Base-by-base conservation (phyloP, 1,140 invertebrate genomes). In the Dendrolimus kikuchii region DNA sequence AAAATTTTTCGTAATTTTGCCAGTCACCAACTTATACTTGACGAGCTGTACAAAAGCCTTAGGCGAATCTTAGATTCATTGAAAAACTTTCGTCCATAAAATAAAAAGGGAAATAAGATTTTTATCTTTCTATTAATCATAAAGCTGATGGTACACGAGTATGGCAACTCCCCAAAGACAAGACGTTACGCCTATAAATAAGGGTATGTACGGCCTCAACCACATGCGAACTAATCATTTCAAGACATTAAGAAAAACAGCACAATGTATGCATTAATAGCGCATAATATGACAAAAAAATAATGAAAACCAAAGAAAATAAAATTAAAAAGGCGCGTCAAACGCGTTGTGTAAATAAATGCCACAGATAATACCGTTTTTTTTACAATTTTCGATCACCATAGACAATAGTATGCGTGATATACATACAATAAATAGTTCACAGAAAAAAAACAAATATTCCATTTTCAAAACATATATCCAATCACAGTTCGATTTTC, bases 141-240 rank as follows among this genome's bases (percentile, higher is more conserved):
- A 81, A 45, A 9, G 23, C 38, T 86, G 74, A 65, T 87, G 83
- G 59, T 88, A 88, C 5, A 86, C 86, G 59, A 90, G 80, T 62
- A 94, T 89, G 60, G 92, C 89, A 65, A 94, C 89, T 70, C 92
- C 93, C 92, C 92, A 94, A 73, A 93, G 88, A 86, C 92, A 91
- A 41, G 89, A 90, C 42, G 90, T 91, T 62, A 93, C 88, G 64
- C 92, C 92, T 77, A 92, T 88, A 86, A 92, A 88, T 62, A 92
- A 73, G 50, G 92, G 91, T 76, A 92, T 77, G 68, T 90, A 89
- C 38, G 73, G 74, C 58, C 71, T 81, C 53, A 86, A 69, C 81
- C 83, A 87, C 88, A 74, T 44, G 5, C 79, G 76, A 81, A 80
- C 82, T 86, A 64, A 66, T 68, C 73, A 68, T 43, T 7, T 8